phyloP scores from a whole-genome alignment of 2,888 invertebrate genomes.

The Agrenia bidenticulata region DNA sequence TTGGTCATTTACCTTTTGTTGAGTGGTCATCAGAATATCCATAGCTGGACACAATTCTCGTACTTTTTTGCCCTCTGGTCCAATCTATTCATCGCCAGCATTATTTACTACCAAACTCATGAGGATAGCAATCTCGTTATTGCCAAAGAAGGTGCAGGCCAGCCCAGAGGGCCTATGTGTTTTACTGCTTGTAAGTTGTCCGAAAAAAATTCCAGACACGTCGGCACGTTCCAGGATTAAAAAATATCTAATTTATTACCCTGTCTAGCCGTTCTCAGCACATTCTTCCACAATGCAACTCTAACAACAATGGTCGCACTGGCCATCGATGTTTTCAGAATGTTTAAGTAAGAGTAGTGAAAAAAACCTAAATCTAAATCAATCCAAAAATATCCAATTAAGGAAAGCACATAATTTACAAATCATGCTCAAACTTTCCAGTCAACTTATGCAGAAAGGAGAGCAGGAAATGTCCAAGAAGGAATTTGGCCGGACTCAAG shows the following conservation, averaged over 20 bases:
- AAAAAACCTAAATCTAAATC: too few species aligned
- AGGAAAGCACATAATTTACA: too few species aligned
- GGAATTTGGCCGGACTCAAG: conserved; percentile 31
- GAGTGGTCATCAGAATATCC: conserved; percentile 36
- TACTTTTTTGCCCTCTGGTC: conserved; percentile 43
- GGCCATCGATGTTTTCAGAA: conserved; percentile 35
- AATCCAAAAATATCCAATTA: not conserved
- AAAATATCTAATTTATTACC: not conserved
- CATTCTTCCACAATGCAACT: conserved; percentile 42
- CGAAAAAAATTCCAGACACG: not conserved
- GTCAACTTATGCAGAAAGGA: conserved; percentile 38
- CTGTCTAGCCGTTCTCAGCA: conserved; percentile 34
- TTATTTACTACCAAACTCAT: conserved; percentile 37
- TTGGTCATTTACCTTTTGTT: conserved; percentile 39
- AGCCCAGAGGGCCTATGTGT: conserved; percentile 34
- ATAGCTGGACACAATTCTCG: conserved; percentile 42
- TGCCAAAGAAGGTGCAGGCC: conserved; percentile 38
- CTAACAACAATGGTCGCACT: conserved; percentile 38
- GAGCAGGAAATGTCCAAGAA: conserved; percentile 32
- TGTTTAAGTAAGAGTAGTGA: conserved; percentile 36
- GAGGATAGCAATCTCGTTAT: conserved; percentile 28
- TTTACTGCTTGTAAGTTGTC: conserved; percentile 45
- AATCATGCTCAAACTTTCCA: too few species aligned
- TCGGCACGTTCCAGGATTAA: not conserved
- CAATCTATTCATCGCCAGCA: conserved; percentile 36